Conservation (phyloP, 2,888 invertebrate species). For the Desoria tigrina region DNA sequence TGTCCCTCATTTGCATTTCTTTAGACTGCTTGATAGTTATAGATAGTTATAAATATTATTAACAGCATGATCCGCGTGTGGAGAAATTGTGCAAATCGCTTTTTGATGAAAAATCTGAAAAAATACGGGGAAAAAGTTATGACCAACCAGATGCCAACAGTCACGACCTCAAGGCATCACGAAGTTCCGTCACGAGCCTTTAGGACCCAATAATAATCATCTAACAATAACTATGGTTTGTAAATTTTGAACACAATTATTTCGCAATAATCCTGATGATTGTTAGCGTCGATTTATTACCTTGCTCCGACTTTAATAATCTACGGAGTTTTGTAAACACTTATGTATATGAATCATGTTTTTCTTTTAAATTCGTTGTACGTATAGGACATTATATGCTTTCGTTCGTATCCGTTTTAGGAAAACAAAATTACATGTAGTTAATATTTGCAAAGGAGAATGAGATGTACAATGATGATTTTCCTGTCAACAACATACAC, state of each 20-base stretch:
- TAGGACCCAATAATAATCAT: conserved; percentile 1
- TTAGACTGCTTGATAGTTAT: not conserved
- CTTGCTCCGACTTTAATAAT: too few species aligned
- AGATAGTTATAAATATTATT: conserved; percentile 16
- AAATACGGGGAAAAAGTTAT: conserved; percentile 20
- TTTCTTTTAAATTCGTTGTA: too few species aligned
- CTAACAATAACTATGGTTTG: not conserved
- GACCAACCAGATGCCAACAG: conserved; percentile 18
- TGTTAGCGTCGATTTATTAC: not conserved
- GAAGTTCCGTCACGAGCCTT: conserved; percentile 17
- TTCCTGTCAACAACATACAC: too few species aligned
- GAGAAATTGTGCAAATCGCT: conserved; percentile 19
- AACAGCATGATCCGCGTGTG: conserved; percentile 18
- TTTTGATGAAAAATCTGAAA: not conserved
- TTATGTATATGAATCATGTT: too few species aligned
- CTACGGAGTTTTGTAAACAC: too few species aligned
- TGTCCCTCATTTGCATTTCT: not conserved
- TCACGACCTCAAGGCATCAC: conserved; percentile 15
- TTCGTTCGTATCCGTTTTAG: too few species aligned
- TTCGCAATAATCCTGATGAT: conserved; percentile 1
- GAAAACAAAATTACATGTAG: too few species aligned
- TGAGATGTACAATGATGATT: too few species aligned
- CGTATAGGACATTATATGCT: too few species aligned
- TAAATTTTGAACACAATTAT: conserved; percentile 4
- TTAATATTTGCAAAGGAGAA: too few species aligned